Conservation (phyloP, 2,797 vertebrate species). For the Anguilla marmorata region DNA sequence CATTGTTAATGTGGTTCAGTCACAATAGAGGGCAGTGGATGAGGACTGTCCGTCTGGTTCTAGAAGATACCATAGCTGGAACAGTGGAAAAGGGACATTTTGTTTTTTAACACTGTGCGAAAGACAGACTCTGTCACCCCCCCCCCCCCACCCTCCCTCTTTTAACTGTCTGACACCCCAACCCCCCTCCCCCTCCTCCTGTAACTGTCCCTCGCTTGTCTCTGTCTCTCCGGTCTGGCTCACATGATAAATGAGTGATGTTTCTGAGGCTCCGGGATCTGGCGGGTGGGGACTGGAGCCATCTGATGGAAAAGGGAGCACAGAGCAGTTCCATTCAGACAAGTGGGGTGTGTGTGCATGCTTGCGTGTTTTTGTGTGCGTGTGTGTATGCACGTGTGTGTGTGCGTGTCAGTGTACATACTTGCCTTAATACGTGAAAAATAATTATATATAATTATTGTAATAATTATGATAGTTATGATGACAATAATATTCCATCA, state of each 20-base stretch:
- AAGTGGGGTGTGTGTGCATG: background rate
- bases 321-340: background rate
- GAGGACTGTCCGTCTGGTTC: slow-evolving; percentile 45
- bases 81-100: slow-evolving; percentile 52
- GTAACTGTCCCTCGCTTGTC: background rate
- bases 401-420: background rate
- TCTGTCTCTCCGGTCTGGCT: background rate
- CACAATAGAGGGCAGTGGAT: slow-evolving; percentile 46
- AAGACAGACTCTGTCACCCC: slow-evolving; percentile 25
- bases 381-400: background rate
- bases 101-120: slow-evolving; percentile 68
- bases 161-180: slow-evolving; percentile 59
- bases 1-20: slow-evolving; percentile 44
- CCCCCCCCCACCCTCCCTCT: slow-evolving; percentile 31
- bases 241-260: background rate
- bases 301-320: background rate
- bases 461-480: background rate
- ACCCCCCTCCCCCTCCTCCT: slow-evolving; percentile 33
- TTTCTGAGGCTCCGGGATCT: background rate
- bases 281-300: background rate
- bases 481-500: background rate
- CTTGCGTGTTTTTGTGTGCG: background rate
- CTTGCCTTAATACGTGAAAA: background rate
- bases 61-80: slow-evolving; percentile 38
- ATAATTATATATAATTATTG: background rate